Conservation (phyloP, 2,113 vertebrate genomes). For the rat (Rattus norvegicus) region GRCr8 NC_086023.1:114267001-114267500, state of each 20-base stretch:
- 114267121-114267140: slow-evolving; percentile 74
- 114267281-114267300: slow-evolving; percentile 67
- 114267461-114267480: slow-evolving; percentile 24
- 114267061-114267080: slow-evolving; percentile 31
- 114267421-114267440: slow-evolving; percentile 39
- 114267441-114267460: slow-evolving; percentile 42
- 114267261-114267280: slow-evolving; percentile 66
- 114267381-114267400: slow-evolving; percentile 63
- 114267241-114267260: slow-evolving; percentile 68
- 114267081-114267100: slow-evolving; percentile 46
- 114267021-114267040: slow-evolving; percentile 34
- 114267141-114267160: slow-evolving; percentile 73
- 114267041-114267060: slow-evolving; percentile 25
- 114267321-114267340: slow-evolving; percentile 63
- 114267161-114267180: slow-evolving; percentile 75
- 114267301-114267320: slow-evolving; percentile 66
- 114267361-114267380: slow-evolving; percentile 62
- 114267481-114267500: slow-evolving; percentile 55
- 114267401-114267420: slow-evolving; percentile 28
- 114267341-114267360: slow-evolving; percentile 39
- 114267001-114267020: slow-evolving; percentile 43
- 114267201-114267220: slow-evolving; percentile 75
- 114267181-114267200: slow-evolving; percentile 70
- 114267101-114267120: slow-evolving; percentile 38
- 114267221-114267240: slow-evolving; percentile 73